Conservation (phyloP, 2,113 vertebrate genomes). For the Myiozetetes cayanensis region DNA sequence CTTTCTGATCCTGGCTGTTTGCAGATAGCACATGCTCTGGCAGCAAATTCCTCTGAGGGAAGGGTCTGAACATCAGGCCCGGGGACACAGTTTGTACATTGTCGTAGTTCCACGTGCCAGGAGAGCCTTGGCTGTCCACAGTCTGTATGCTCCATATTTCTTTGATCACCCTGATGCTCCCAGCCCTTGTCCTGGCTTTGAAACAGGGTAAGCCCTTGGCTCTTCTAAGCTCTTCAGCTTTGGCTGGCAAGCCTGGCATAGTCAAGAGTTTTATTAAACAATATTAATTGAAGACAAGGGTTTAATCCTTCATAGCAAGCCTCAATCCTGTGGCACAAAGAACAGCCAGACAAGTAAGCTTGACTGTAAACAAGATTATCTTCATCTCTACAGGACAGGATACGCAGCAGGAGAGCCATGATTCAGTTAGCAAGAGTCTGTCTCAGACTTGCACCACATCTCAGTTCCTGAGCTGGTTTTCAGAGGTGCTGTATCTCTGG, state of each 20-base stretch:
- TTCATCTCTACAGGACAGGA: background rate
- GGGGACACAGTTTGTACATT: accelerated
- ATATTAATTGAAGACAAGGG: background rate
- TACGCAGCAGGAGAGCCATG: background rate
- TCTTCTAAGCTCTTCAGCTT: background rate
- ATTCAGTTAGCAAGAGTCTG: background rate
- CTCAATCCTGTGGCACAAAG: background rate
- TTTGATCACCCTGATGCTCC: background rate
- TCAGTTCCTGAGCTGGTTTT: background rate
- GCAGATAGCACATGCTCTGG: background rate
- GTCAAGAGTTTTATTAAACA: background rate
- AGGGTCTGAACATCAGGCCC: background rate
- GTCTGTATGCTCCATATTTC: background rate
- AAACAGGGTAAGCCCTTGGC: background rate
- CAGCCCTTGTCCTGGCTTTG: background rate
- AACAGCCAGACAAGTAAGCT: background rate
- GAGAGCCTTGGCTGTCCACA: background rate
- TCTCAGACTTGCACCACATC: background rate
- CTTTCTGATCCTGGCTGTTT: background rate
- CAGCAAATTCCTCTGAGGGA: background rate
- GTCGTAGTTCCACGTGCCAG: background rate
- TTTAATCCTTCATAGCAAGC: background rate
- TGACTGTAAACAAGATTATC: background rate
- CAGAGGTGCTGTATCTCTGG: background rate
- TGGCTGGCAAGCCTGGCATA: background rate